phyloP scores from a whole-genome alignment of 2,797 vertebrate genomes.

The Coranthus polyacanthus region DNA sequence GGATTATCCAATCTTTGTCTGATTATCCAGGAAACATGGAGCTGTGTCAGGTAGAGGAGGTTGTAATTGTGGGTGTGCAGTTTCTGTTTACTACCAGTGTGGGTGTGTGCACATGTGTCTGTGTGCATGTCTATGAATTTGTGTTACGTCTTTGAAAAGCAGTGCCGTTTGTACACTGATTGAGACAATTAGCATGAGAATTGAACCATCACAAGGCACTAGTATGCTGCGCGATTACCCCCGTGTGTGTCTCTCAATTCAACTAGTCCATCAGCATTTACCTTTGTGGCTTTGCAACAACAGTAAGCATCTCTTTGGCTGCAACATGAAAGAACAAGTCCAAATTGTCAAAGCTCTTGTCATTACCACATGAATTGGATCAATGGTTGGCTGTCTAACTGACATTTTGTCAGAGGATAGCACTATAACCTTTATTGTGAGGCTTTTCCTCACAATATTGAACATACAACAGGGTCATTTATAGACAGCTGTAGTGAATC shows the following conservation, averaged over 20 bases:
- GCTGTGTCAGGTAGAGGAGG: slow-evolving; percentile 74
- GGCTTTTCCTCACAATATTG: slow-evolving; percentile 34
- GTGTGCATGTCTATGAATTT: slow-evolving; percentile 9
- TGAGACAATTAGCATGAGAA: slow-evolving; percentile 86
- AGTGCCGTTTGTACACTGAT: slow-evolving; percentile 73
- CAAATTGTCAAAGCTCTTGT: slow-evolving; percentile 51
- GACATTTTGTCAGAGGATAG: slow-evolving; percentile 54
- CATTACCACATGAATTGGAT: slow-evolving; percentile 64
- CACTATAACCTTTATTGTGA: slow-evolving; percentile 51
- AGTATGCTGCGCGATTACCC: slow-evolving; percentile 73
- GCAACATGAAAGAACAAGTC: slow-evolving; percentile 67
- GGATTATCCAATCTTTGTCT: slow-evolving; percentile 80
- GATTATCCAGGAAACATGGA: slow-evolving; percentile 78
- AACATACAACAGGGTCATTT: slow-evolving; percentile 19
- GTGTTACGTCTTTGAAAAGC: slow-evolving; percentile 59
- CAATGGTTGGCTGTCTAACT: slow-evolving; percentile 66
- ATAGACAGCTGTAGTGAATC: slow-evolving; percentile 37
- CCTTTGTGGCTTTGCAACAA: slow-evolving; percentile 46
- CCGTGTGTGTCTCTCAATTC: slow-evolving; percentile 61
- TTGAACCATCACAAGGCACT: slow-evolving; percentile 82
- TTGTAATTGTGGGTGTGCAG: slow-evolving; percentile 74
- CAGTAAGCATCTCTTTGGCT: slow-evolving; percentile 60
- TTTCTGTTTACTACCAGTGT: slow-evolving; percentile 73
- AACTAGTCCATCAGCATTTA: slow-evolving; percentile 57
- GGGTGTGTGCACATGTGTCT: slow-evolving; percentile 23